A percentile compares a stretch with the other conserved stretches of the same genome.
phyloP scores from a whole-genome alignment of 2,113 vertebrate genomes.

The Excalfactoria chinensis region DNA sequence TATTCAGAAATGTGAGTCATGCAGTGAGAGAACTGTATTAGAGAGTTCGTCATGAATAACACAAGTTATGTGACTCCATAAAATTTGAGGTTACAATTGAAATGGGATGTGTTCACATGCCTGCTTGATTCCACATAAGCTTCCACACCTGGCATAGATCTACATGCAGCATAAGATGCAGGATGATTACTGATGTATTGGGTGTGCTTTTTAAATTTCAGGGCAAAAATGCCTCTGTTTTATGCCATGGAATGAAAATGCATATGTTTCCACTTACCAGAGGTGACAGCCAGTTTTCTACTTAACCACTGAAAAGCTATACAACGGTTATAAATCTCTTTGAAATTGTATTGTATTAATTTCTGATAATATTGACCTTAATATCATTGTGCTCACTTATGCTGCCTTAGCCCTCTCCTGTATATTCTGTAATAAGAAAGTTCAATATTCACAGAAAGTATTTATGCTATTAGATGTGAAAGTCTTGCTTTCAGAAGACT shows the following conservation, averaged over 20 bases:
- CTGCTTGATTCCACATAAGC: slow-evolving; percentile 51
- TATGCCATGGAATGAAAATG: slow-evolving; percentile 27
- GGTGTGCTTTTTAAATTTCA: slow-evolving; percentile 42
- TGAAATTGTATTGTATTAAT: slow-evolving; percentile 72
- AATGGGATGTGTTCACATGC: slow-evolving; percentile 34
- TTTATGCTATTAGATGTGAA: slow-evolving; percentile 40
- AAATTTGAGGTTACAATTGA: slow-evolving; percentile 34
- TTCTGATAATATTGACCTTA: slow-evolving; percentile 65
- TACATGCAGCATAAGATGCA: slow-evolving; percentile 7
- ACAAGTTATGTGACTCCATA: slow-evolving; percentile 3
- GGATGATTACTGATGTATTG: slow-evolving; percentile 47
- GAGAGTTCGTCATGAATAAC: neutral
- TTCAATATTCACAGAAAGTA: slow-evolving; percentile 53
- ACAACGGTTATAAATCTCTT: slow-evolving; percentile 57
- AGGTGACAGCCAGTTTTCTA: slow-evolving; percentile 26
- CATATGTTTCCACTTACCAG: slow-evolving; percentile 47
- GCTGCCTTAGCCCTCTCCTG: slow-evolving; percentile 35
- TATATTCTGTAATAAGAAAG: slow-evolving; percentile 13
- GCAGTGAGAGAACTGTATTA: neutral
- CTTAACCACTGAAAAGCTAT: slow-evolving; percentile 23
- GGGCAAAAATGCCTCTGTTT: slow-evolving; percentile 28
- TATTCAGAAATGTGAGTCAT: slow-evolving; percentile 37
- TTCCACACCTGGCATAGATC: slow-evolving; percentile 51
- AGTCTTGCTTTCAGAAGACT: slow-evolving; percentile 62
- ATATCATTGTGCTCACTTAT: slow-evolving; percentile 54